A percentile compares a stretch with the other conserved stretches of the same genome.
phyloP scores from a whole-genome alignment of 2,888 invertebrate species.

The Gari tellinella region DNA sequence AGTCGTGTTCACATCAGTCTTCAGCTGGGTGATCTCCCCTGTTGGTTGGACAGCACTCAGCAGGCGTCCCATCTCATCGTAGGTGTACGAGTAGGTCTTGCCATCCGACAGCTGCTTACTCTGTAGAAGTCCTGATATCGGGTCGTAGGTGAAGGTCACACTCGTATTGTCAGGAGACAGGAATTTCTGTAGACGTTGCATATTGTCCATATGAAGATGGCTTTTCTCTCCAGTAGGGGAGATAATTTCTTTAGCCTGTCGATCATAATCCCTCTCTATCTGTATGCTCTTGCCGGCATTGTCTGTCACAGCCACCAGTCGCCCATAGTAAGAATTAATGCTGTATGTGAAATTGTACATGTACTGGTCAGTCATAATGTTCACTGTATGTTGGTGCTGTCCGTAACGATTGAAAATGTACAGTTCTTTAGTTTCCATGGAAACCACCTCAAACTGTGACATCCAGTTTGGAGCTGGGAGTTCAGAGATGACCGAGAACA shows the following conservation, averaged over 20 bases:
- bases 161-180: slow-evolving; percentile 95
- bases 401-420: slow-evolving; percentile 89
- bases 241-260: slow-evolving; percentile 91
- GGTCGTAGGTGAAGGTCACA: slow-evolving; percentile 96
- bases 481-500: slow-evolving; percentile 87
- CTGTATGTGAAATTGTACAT: slow-evolving; percentile 98
- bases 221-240: slow-evolving; percentile 78
- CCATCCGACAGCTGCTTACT: slow-evolving; percentile 85
- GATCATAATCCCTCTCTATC: slow-evolving; percentile 93
- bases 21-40: slow-evolving; percentile 92
- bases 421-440: slow-evolving; percentile 96
- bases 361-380: slow-evolving; percentile 96
- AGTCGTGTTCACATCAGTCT: slow-evolving; percentile 82
- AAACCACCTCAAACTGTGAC: slow-evolving; percentile 93
- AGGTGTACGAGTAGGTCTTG: slow-evolving; percentile 95
- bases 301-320: slow-evolving; percentile 96
- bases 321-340: slow-evolving; percentile 98
- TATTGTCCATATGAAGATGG: slow-evolving; percentile 93
- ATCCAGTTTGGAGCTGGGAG: slow-evolving; percentile 74
- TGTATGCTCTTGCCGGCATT: slow-evolving; percentile 93
- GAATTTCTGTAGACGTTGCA: slow-evolving; percentile 95
- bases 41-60: slow-evolving; percentile 94
- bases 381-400: slow-evolving; percentile 97
- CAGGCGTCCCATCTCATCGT: slow-evolving; percentile 94
- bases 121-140: slow-evolving; percentile 92